These are phyloP conservation scores for Tyrophagus putrescentiae DNA, from an alignment of 1,140 invertebrate genomes.

Conservation along the genomic window DNA sequence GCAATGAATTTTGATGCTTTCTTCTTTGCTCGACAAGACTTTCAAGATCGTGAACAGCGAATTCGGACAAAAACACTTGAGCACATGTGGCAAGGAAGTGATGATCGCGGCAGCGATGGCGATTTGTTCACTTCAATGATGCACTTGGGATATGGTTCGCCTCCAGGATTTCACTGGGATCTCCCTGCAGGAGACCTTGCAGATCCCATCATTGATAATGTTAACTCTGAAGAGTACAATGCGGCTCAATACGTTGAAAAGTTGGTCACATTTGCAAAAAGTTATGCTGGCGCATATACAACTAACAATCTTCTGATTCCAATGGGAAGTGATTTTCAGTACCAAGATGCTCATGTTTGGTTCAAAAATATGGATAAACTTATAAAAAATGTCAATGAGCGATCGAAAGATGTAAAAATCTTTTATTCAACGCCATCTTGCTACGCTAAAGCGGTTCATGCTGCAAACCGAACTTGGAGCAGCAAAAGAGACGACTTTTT, in stretches of 20 bases:
- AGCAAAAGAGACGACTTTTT: constrained; percentile 63
- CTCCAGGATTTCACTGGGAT: neutral
- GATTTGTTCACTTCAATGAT: constrained; percentile 16
- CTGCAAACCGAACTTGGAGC: constrained; percentile 39
- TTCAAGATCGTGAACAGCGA: constrained; percentile 10
- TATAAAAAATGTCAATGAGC: constrained; percentile 45
- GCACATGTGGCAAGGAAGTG: constrained; percentile 18
- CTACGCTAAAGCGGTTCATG: constrained; percentile 47
- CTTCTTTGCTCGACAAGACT: constrained; percentile 19
- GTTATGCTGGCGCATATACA: neutral
- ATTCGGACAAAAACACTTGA: constrained; percentile 9
- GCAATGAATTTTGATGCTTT: constrained; percentile 32
- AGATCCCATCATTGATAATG: constrained; percentile 19
- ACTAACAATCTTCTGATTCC: constrained; percentile 21
- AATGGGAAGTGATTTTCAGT: constrained; percentile 21
- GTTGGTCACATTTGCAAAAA: neutral
- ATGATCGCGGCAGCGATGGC: constrained; percentile 19
- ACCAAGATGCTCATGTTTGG: constrained; percentile 49
- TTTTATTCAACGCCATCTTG: constrained; percentile 62
- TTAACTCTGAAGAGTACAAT: constrained; percentile 18
- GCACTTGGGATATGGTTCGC: neutral
- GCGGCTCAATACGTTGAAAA: neutral
- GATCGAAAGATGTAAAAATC: constrained; percentile 40
- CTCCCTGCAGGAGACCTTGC: constrained; percentile 1
- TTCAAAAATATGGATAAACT: constrained; percentile 71